phyloP scores from a whole-genome alignment of 2,113 vertebrate genomes.

The Nothoprocta pentlandii region DNA sequence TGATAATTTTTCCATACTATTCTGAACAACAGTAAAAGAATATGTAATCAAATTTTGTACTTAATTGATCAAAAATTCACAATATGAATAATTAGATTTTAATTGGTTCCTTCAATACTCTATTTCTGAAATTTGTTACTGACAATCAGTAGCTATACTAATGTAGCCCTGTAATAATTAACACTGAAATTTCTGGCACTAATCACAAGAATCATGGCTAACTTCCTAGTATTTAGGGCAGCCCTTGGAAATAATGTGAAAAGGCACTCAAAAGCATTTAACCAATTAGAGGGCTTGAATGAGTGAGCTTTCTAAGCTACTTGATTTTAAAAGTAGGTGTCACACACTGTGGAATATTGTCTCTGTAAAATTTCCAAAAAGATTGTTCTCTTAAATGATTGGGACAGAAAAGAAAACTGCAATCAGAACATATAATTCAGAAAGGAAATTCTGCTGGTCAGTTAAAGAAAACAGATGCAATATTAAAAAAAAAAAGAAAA shows the following conservation, averaged over 20 bases:
- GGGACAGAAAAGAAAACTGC: neutral
- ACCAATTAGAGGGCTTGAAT: constrained; percentile 24
- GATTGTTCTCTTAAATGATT: neutral
- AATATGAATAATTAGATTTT: constrained; percentile 57
- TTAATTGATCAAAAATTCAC: constrained; percentile 38
- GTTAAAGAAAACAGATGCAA: neutral
- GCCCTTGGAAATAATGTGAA: constrained; percentile 61
- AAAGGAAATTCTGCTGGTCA: neutral
- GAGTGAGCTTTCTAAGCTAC: constrained; percentile 56
- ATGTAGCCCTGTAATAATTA: constrained; percentile 41
- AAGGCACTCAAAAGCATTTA: constrained; percentile 39
- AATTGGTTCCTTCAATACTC: constrained; percentile 61
- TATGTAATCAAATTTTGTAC: constrained; percentile 8
- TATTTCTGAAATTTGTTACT: constrained; percentile 58
- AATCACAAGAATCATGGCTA: neutral
- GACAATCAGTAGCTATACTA: constrained; percentile 21
- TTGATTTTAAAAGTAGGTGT: constrained; percentile 39
- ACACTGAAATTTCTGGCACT: constrained; percentile 53
- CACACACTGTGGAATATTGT: constrained; percentile 38
- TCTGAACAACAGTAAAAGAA: constrained; percentile 28
- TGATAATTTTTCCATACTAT: neutral
- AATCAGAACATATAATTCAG: neutral
- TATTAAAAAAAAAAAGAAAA: neutral
- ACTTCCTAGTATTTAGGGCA: constrained; percentile 51
- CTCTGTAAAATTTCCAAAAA: neutral